Base-by-base conservation (phyloP, 2,888 invertebrate genomes). In the Pterostichus madidus region DNA sequence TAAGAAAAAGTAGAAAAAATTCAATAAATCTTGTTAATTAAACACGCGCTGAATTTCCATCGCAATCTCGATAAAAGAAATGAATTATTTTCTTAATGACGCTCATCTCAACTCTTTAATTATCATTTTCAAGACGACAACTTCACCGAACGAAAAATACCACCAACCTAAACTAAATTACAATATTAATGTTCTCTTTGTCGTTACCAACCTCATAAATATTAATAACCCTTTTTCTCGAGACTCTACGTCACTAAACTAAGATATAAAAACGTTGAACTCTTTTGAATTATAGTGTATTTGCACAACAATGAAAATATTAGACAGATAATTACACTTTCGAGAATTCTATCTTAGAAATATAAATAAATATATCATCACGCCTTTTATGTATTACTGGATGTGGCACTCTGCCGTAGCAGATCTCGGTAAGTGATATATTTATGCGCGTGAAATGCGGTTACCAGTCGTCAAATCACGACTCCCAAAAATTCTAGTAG, bases 171-270 rank as follows among this genome's bases (percentile, higher is more conserved):
- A 35, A 64, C 32, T 13, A 64, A 64, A 64, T 64, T 64, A 64
- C 64, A 64, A 64, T 64, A 64, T 64, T 64, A 64, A 64, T 64
- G 64, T 32, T 32, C 49, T 49, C 13, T 49, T 49, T 35, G 35
- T n/a, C 64, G n/a, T 64, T 64, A 35, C 49, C 64, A 64, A 35
- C 64, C n/a, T 64, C 35, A 64, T 64, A 64, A 64, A 64, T 64
- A 64, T 64, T 64, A 64, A 64, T 64, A 64, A 64, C 31, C 32
- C 49, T 49, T 49, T 49, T 49, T 10, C 13, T 49, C 49, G 39
- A 39, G 39, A 7, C 49, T 2, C 10, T 44, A 4, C 44, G 7
- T 39, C 39, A 39, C 39, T 39, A 39, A 39, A 44, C 8, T 44
- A 49, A 49, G 49, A 49, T 8, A 49, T 49, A 49, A 64, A 17